phyloP scores from a whole-genome alignment of 2,797 vertebrate species.

The Microctenopoma lineatum region DNA sequence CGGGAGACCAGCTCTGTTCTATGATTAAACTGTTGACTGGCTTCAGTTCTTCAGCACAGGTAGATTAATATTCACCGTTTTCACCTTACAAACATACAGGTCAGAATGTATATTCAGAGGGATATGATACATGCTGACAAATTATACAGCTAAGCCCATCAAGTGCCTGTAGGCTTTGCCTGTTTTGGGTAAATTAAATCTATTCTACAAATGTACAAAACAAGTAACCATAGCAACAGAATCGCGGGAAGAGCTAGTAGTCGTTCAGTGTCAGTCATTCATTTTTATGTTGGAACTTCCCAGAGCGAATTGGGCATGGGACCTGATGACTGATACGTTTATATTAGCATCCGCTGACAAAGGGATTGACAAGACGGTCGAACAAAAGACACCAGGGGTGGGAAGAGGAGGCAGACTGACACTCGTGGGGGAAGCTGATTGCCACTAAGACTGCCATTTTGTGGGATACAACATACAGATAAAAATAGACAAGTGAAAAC shows the following conservation, averaged over 20 bases:
- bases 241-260: constrained; percentile 74
- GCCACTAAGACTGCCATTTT: constrained; percentile 73
- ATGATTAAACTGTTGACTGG: constrained; percentile 54
- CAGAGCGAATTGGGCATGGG: constrained; percentile 64
- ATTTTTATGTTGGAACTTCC: constrained; percentile 72
- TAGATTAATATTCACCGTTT: constrained; percentile 56
- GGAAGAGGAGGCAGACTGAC: constrained; percentile 62
- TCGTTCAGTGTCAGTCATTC: constrained; percentile 74
- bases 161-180: constrained; percentile 71
- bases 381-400: constrained; percentile 66
- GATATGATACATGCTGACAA: constrained; percentile 52
- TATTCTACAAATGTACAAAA: constrained; percentile 83
- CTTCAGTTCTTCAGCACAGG: constrained; percentile 31
- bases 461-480: constrained; percentile 52
- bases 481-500: constrained; percentile 59
- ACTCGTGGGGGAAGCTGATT: constrained; percentile 53
- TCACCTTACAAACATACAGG: constrained; percentile 42
- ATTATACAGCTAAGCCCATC: constrained; percentile 64
- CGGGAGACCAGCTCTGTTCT: constrained; percentile 24
- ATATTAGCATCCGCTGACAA: constrained; percentile 68
- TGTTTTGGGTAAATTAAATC: constrained; percentile 78
- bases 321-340: constrained; percentile 73
- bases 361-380: constrained; percentile 56
- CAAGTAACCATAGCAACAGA: constrained; percentile 86
- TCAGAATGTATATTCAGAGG: constrained; percentile 56